These are phyloP conservation scores for Dolichoris vasculosae DNA, from an alignment of 1,140 invertebrate genomes.

Conservation along the genomic window DNA sequence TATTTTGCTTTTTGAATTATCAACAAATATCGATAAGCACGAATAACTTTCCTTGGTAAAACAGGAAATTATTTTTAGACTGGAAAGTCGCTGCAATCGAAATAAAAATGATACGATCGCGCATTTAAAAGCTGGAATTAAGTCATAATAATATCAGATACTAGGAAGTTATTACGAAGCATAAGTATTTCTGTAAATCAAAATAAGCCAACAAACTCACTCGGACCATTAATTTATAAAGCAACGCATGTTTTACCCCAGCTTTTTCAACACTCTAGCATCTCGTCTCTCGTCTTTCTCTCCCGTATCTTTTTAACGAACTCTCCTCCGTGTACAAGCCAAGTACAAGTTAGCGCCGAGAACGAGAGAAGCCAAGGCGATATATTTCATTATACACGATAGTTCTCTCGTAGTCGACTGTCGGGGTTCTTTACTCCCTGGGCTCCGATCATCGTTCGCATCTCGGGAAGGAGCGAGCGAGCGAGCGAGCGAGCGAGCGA, in stretches of 20 bases:
- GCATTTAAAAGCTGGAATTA: too few relatives aligned
- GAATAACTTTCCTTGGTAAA: too few relatives aligned
- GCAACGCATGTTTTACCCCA: conserved; percentile 12
- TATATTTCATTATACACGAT: conserved; percentile 27
- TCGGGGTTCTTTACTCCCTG: not conserved
- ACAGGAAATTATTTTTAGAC: too few relatives aligned
- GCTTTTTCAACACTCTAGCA: not conserved
- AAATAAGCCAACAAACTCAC: not conserved
- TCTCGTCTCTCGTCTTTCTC: conserved; percentile 1
- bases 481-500: too few relatives aligned
- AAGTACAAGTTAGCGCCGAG: not conserved
- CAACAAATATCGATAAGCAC: too few relatives aligned
- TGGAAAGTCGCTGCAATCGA: too few relatives aligned
- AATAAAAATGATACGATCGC: too few relatives aligned
- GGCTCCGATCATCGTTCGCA: conserved; percentile 13
- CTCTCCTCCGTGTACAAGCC: conserved; percentile 46
- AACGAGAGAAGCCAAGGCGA: conserved; percentile 31
- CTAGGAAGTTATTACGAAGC: not conserved
- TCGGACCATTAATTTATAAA: conserved; percentile 24
- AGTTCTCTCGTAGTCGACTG: not conserved
- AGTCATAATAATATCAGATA: not conserved
- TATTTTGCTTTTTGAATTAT: too few relatives aligned
- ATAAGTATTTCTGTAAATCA: conserved; percentile 8
- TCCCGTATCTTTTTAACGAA: conserved; percentile 19
- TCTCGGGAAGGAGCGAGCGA: not conserved